Percentiles rank a stretch among this genome's conserved stretches.
phyloP scores from a whole-genome alignment of 2,888 invertebrate genomes.

The Melieria picta region DNA sequence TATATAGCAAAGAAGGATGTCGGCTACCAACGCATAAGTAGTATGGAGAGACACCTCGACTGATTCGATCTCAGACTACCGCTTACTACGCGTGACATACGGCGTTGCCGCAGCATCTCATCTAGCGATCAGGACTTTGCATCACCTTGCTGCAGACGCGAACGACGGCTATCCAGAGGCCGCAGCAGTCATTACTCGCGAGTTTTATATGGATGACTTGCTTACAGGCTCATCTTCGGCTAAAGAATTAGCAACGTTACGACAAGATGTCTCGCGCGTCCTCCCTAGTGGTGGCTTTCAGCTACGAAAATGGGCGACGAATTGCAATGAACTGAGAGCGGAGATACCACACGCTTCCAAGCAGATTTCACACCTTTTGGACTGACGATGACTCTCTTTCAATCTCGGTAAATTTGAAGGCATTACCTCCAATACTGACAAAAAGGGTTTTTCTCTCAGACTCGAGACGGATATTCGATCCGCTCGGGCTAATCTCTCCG shows the following conservation, averaged over 20 bases:
- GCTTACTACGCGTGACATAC: constrained; percentile 30
- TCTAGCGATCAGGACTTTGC: constrained; percentile 27
- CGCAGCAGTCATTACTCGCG: constrained; percentile 9
- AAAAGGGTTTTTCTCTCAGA: constrained; percentile 11
- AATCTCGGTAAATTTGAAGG: neutral
- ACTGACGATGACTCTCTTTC: constrained; percentile 7
- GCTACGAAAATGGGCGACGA: constrained; percentile 9
- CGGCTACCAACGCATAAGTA: constrained; percentile 36
- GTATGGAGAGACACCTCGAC: constrained; percentile 9
- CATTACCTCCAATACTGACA: neutral
- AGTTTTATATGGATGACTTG: constrained; percentile 37
- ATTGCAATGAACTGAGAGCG: constrained; percentile 15
- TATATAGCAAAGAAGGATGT: constrained; percentile 16
- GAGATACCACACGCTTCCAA: neutral
- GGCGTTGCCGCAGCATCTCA: constrained; percentile 36
- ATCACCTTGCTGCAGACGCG: too few relatives aligned
- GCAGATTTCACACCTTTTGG: neutral
- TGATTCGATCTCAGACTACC: constrained; percentile 29
- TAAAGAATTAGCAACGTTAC: neutral
- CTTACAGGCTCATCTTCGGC: constrained; percentile 21
- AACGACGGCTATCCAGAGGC: neutral
- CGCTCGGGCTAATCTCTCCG: constrained; percentile 7
- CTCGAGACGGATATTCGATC: constrained; percentile 5
- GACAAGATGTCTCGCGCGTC: neutral
- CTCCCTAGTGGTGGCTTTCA: neutral